phyloP scores from a whole-genome alignment of 2,888 invertebrate genomes.

The Bugula neritina region DNA sequence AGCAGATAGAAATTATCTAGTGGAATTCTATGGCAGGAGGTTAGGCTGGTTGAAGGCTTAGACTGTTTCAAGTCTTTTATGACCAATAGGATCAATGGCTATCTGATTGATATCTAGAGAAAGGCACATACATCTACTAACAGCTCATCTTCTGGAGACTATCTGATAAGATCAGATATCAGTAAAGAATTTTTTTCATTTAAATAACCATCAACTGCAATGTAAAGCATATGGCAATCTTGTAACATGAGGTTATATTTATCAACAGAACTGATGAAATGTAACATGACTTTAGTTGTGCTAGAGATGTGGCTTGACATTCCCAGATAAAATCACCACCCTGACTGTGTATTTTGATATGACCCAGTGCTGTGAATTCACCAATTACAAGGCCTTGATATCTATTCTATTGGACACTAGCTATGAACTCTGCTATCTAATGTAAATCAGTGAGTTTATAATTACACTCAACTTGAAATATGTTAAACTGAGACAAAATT shows the following conservation, averaged over 20 bases:
- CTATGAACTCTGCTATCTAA: neutral
- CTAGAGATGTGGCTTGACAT: conserved; percentile 12
- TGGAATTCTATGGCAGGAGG: too few species aligned
- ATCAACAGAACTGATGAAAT: neutral
- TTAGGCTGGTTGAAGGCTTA: too few species aligned
- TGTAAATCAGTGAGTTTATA: neutral
- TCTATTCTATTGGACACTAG: neutral
- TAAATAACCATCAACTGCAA: too few species aligned
- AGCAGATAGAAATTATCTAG: too few species aligned
- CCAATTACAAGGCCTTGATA: neutral
- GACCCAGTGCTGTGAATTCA: neutral
- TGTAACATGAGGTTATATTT: neutral
- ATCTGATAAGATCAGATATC: too few species aligned
- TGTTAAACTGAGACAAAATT: neutral
- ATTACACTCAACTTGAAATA: neutral
- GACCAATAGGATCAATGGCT: too few species aligned
- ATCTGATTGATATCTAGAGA: too few species aligned
- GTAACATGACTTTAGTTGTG: conserved; percentile 3
- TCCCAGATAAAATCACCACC: neutral
- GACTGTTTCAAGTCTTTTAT: too few species aligned
- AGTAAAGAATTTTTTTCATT: too few species aligned
- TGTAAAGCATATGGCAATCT: neutral
- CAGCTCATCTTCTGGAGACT: too few species aligned
- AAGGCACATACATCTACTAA: too few species aligned
- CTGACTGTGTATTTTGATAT: conserved; percentile 22